phyloP scores from a whole-genome alignment of 2,797 vertebrate genomes.

The Diplodus puntazzo region DNA sequence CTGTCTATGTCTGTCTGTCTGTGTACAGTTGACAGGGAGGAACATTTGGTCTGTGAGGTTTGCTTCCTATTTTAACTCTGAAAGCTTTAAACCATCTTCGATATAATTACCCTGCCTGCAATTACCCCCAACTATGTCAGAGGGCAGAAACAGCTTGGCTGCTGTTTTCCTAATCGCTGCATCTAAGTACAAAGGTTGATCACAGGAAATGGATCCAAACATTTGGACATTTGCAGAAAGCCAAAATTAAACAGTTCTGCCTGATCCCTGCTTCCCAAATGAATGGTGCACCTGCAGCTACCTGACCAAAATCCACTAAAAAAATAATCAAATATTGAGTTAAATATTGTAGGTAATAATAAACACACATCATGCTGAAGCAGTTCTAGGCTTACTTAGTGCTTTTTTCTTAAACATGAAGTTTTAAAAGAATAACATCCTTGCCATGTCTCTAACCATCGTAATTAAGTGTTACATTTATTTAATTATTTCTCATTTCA shows the following conservation, averaged over 20 bases:
- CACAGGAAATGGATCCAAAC: neutral
- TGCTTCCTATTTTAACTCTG: slow-evolving; percentile 71
- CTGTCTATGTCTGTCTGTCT: slow-evolving; percentile 41
- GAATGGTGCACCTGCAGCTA: neutral
- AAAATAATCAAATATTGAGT: neutral
- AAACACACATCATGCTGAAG: neutral
- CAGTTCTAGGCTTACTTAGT: neutral
- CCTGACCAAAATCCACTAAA: neutral
- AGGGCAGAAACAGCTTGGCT: slow-evolving; percentile 41
- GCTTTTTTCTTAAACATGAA: neutral
- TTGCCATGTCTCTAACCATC: neutral
- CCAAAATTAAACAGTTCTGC: neutral
- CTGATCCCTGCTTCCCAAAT: neutral
- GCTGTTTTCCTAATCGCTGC: slow-evolving; percentile 32
- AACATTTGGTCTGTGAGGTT: slow-evolving; percentile 69
- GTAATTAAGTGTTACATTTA: too few relatives aligned
- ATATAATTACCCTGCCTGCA: slow-evolving; percentile 66
- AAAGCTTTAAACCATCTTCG: slow-evolving; percentile 57
- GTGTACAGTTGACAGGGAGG: slow-evolving; percentile 54
- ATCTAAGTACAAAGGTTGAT: slow-evolving; percentile 19
- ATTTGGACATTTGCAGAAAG: neutral
- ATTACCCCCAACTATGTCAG: slow-evolving; percentile 51
- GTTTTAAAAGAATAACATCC: neutral
- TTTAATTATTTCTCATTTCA: neutral
- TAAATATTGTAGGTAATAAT: neutral